A percentile compares a stretch with the other conserved stretches of the same genome.
Conservation (phyloP, 1,140 invertebrate species). For the Mylabris phalerata region DNA sequence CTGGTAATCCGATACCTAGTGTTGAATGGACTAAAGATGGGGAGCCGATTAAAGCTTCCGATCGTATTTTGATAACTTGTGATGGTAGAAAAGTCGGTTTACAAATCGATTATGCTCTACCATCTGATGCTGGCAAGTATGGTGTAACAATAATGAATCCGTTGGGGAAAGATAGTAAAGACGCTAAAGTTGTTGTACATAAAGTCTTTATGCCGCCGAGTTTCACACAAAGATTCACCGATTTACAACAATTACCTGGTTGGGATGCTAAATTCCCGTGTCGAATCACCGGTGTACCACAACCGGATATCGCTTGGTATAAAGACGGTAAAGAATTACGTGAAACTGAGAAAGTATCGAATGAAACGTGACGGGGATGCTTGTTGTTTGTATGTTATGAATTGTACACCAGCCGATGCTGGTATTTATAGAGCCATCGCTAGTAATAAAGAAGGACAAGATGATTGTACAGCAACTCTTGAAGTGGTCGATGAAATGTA, state of each 20-base stretch:
- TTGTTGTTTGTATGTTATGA: constrained; percentile 65
- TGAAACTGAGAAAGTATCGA: constrained; percentile 65
- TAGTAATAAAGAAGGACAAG: constrained; percentile 73
- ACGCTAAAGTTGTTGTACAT: constrained; percentile 63
- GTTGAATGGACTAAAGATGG: constrained; percentile 80
- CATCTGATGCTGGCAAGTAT: constrained; percentile 73
- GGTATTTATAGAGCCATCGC: constrained; percentile 73
- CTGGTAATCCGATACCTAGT: constrained; percentile 82
- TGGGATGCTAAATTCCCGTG: constrained; percentile 76
- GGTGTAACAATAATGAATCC: constrained; percentile 65
- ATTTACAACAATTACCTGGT: constrained; percentile 73
- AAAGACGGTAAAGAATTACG: constrained; percentile 64
- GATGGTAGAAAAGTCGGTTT: constrained; percentile 77
- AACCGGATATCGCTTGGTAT: constrained; percentile 81
- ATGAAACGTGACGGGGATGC: constrained; percentile 74
- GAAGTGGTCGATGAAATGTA: constrained; percentile 77
- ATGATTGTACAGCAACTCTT: constrained; percentile 63
- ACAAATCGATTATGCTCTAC: constrained; percentile 62
- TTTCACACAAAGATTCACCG: constrained; percentile 77
- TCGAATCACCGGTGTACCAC: constrained; percentile 76
- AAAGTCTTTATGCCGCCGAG: constrained; percentile 73
- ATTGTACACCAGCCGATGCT: constrained; percentile 59
- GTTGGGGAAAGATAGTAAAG: constrained; percentile 61
- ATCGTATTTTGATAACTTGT: constrained; percentile 63
- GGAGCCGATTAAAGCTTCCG: constrained; percentile 53